Percentiles rank a stretch among this genome's conserved stretches.
phyloP scores from a whole-genome alignment of 2,888 invertebrate genomes.

The Alloscopus bannaensis region DNA sequence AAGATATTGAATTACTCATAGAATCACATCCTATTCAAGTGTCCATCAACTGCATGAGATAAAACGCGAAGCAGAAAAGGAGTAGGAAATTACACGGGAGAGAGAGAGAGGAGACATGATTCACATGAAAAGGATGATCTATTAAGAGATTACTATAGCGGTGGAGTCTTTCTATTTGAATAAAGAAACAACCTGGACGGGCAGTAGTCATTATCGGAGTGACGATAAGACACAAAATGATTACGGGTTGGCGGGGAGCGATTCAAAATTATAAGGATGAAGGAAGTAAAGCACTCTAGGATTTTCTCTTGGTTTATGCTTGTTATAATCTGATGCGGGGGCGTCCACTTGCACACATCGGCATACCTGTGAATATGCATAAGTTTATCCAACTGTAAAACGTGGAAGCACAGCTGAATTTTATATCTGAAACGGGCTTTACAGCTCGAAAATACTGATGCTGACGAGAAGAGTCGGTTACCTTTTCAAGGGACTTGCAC shows the following conservation, averaged over 20 bases:
- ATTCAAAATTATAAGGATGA: no score
- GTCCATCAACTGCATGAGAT: slow-evolving; percentile 31
- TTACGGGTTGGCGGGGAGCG: no score
- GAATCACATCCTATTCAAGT: slow-evolving; percentile 44
- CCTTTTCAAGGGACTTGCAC: slow-evolving; percentile 19
- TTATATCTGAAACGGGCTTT: no score
- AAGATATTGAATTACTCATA: slow-evolving; percentile 25
- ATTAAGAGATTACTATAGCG: slow-evolving; percentile 35
- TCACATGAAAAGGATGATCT: slow-evolving; percentile 41
- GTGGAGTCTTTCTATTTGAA: slow-evolving; percentile 20
- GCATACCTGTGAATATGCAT: neutral
- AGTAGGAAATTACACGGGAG: slow-evolving; percentile 52
- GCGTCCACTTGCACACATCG: no score
- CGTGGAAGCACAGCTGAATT: no score
- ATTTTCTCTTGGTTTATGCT: no score
- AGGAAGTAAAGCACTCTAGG: no score
- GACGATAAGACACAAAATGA: slow-evolving; percentile 38
- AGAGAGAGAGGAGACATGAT: no score
- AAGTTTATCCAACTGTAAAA: neutral
- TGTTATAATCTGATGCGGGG: no score
- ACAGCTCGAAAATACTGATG: slow-evolving; percentile 1
- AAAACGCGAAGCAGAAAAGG: slow-evolving; percentile 21
- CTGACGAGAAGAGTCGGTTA: slow-evolving; percentile 39
- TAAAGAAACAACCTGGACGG: neutral
- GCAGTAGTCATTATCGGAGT: slow-evolving; percentile 26